A percentile compares a stretch with the other conserved stretches of the same genome.
These are phyloP conservation scores for Brachionus manjavacas DNA, from an alignment of 1,140 invertebrate genomes.

Conservation along the genomic window DNA sequence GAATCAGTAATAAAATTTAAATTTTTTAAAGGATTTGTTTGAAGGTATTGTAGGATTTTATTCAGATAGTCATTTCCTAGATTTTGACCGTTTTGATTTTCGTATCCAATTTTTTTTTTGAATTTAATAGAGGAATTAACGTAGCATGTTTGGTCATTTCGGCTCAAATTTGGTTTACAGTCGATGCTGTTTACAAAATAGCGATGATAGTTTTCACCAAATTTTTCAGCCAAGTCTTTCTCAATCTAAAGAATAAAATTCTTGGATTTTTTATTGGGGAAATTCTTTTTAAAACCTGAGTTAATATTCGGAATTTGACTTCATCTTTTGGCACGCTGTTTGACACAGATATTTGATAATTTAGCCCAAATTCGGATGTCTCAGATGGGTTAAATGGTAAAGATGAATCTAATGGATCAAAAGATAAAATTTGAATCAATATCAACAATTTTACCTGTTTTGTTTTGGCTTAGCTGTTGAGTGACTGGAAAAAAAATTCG, in stretches of 20 bases:
- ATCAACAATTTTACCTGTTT: neutral
- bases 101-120: conserved; percentile 1
- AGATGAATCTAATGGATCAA: neutral
- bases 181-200: neutral
- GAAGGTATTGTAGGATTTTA: neutral
- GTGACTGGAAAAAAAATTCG: neutral
- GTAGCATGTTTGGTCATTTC: neutral
- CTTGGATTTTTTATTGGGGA: neutral
- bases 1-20: neutral
- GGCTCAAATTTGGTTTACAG: neutral
- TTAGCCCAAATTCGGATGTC: neutral
- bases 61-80: neutral
- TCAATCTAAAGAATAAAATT: neutral
- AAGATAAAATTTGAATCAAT: neutral
- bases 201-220: neutral
- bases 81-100: neutral
- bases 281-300: neutral
- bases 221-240: neutral
- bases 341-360: neutral
- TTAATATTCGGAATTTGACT: neutral
- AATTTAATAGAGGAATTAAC: neutral
- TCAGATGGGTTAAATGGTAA: neutral
- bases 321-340: neutral
- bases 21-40: neutral
- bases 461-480: neutral